These are phyloP conservation scores for Melanotaenia duboulayi DNA, from an alignment of 2,113 vertebrate genomes.

Conservation along the genomic window DNA sequence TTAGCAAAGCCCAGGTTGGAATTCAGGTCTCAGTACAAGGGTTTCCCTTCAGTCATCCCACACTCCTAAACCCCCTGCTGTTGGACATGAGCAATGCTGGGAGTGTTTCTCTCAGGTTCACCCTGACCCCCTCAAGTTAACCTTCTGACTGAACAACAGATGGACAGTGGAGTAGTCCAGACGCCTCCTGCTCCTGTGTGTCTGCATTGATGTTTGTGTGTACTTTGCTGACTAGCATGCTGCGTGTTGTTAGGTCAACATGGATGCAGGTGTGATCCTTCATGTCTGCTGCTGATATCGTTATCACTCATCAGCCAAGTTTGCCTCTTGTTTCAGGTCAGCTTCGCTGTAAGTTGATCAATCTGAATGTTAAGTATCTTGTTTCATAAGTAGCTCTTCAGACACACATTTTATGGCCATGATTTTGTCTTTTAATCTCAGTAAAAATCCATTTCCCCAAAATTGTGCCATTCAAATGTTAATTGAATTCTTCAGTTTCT, in stretches of 20 bases:
- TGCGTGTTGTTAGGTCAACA: slow-evolving; percentile 77
- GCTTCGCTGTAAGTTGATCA: slow-evolving; percentile 29
- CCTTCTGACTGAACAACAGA: slow-evolving; percentile 83
- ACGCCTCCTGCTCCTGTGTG: slow-evolving; percentile 55
- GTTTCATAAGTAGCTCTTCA: background rate
- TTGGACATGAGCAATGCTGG: slow-evolving; percentile 70
- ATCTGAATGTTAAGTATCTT: background rate
- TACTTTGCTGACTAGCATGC: slow-evolving; percentile 26
- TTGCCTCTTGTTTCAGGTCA: slow-evolving; percentile 42
- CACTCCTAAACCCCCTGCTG: slow-evolving; percentile 63
- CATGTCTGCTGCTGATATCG: slow-evolving; percentile 71
- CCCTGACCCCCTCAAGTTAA: slow-evolving; percentile 59
- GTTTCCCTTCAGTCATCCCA: slow-evolving; percentile 54
- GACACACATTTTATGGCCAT: background rate
- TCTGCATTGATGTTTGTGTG: slow-evolving; percentile 29
- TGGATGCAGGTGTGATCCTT: slow-evolving; percentile 73
- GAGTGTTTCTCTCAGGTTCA: slow-evolving; percentile 59
- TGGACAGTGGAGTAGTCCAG: slow-evolving; percentile 70
- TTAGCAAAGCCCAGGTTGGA: slow-evolving; percentile 43
- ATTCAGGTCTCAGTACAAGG: slow-evolving; percentile 51
- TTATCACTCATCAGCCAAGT: slow-evolving; percentile 76
- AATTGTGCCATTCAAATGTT: slow-evolving; percentile 13
- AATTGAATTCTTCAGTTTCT: slow-evolving; percentile 19
- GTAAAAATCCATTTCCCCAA: slow-evolving; percentile 1
- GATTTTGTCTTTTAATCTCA: background rate